These are phyloP conservation scores for Bucco capensis DNA, from an alignment of 2,113 vertebrate genomes.

Conservation along the genomic window DNA sequence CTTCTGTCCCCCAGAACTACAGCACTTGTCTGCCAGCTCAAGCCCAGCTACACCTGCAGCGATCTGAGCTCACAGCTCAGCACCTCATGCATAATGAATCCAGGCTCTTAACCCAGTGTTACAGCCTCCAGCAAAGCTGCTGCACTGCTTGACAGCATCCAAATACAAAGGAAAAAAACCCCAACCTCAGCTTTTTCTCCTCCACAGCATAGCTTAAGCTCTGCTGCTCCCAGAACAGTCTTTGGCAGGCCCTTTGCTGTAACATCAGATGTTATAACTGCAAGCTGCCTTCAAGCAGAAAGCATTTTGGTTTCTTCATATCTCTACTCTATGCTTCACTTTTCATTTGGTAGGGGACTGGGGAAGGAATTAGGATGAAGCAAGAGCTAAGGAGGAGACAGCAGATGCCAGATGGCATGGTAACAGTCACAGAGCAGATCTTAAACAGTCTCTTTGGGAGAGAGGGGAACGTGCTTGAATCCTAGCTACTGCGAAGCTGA, in stretches of 20 bases:
- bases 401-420: not conserved
- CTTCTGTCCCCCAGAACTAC: not conserved
- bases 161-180: not conserved
- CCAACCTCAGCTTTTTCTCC: not conserved
- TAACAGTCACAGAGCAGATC: not conserved
- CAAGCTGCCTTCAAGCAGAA: not conserved
- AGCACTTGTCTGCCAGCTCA: not conserved
- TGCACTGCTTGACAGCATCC: not conserved
- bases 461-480: not conserved
- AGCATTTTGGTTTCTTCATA: not conserved
- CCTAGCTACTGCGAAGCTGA: not conserved
- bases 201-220: not conserved
- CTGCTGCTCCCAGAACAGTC: not conserved
- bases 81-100: slow-evolving; percentile 30
- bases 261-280: not conserved
- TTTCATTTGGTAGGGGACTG: not conserved
- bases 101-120: not conserved
- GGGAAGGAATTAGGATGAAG: not conserved
- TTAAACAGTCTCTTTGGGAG: slow-evolving; percentile 70
- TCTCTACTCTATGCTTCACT: not conserved
- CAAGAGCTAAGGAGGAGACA: not conserved
- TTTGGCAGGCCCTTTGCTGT: not conserved
- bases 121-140: slow-evolving; percentile 35
- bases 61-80: slow-evolving; percentile 24
- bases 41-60: not conserved